Base-by-base conservation (phyloP, 2,797 vertebrate genomes). In the Oreonectes daqikongensis region DNA sequence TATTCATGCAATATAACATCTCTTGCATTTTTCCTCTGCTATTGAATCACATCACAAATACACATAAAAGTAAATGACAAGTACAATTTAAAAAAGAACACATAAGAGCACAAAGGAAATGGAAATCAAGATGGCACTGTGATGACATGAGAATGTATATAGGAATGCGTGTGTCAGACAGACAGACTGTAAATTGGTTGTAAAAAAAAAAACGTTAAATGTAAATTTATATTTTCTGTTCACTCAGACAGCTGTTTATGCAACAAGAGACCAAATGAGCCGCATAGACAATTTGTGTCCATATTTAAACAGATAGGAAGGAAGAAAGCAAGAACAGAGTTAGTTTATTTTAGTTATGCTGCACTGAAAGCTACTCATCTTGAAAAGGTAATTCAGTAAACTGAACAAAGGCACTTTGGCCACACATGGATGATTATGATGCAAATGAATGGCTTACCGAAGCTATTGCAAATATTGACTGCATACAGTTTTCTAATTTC, bases 371-470 rank as follows among this genome's bases (percentile, higher is more conserved):
- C 53, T 53, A 38, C 66, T 77, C 80, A 63, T 48, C 26, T 69
- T 63, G 53, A 71, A 70, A 69, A 77, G 22, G 30, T 75, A 57
- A 71, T 82, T 65, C 48, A 20, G 70, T 78, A 48, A 79, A 79
- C 53, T 79, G 74, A 74, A 68, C 52, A 80, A 75, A 79, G 48
- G 46, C 42, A 53, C 38, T 81, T 67, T 72, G 66, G 59, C 17
- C 67, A 67, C 66, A 79, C 73, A 74, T 73, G 48, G 40, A 71
- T 80, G 80, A 71, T 18, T 71, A 55, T 24, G 48, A 81, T 77
- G 77, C 72, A 77, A 79, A 77, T 79, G 48, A 75, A 44, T 70
- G 66, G 3, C 70, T 57, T n/a, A 74, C 48, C 60, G 70, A 61
- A n/a, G 15, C 40, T 38, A 50, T 69, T 77, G 77, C 57, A 60